Conservation (phyloP, 2,797 vertebrate genomes). For the Danio kyathit region DNA sequence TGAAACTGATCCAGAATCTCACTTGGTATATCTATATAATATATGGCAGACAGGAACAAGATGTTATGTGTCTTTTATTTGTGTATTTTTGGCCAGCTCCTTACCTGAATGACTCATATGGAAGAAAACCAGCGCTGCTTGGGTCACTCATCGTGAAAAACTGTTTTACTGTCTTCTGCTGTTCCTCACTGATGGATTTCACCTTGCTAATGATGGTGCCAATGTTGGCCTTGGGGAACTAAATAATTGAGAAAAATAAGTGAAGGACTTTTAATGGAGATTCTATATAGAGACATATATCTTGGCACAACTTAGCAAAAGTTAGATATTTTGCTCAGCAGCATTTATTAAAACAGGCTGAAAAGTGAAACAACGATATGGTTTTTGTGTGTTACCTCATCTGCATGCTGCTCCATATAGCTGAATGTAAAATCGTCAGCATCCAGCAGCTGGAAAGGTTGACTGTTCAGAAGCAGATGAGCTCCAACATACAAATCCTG, state of each 20-base stretch:
- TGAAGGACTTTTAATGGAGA: slow-evolving; percentile 23
- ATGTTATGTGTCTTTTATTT: slow-evolving; percentile 16
- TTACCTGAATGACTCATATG: slow-evolving; percentile 87
- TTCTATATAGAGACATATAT: slow-evolving; percentile 31
- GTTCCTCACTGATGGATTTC: slow-evolving; percentile 74
- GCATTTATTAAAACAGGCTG: background rate
- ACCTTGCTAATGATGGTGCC: slow-evolving; percentile 83
- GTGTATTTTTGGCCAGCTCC: slow-evolving; percentile 16
- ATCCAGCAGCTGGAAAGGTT: slow-evolving; percentile 83
- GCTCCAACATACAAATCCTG: slow-evolving; percentile 89
- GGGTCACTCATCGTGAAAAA: slow-evolving; percentile 79
- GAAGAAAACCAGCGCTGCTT: slow-evolving; percentile 73
- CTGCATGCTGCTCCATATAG: slow-evolving; percentile 89
- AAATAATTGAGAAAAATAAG: slow-evolving; percentile 37
- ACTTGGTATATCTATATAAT: background rate
- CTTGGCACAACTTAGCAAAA: background rate
- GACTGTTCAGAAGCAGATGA: slow-evolving; percentile 81
- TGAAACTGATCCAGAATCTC: background rate
- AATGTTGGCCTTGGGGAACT: slow-evolving; percentile 86
- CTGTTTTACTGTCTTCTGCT: slow-evolving; percentile 81
- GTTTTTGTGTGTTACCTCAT: slow-evolving; percentile 79
- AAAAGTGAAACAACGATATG: background rate
- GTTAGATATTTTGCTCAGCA: slow-evolving; percentile 6
- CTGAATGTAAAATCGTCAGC: slow-evolving; percentile 89
- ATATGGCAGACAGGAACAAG: background rate